Evolutionary conservation across 2,113 vertebrate genomes (phyloP).

Genomic region (Callipepla californica): DNA sequence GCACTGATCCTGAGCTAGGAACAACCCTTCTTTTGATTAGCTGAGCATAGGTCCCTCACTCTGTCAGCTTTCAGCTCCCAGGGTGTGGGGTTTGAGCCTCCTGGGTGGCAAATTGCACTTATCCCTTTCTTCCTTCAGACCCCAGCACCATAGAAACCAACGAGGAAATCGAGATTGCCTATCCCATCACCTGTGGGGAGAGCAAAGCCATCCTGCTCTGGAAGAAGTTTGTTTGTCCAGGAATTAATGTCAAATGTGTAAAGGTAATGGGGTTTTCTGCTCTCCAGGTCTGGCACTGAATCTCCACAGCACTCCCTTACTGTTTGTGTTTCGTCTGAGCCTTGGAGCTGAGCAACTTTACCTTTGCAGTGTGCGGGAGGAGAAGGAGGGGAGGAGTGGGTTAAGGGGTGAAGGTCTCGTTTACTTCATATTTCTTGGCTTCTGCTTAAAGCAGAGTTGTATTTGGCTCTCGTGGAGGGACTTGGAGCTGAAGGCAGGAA

Average conservation of each 20-base stretch:
- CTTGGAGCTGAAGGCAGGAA: background rate
- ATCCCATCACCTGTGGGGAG: conserved; percentile 94
- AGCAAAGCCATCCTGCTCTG: conserved; percentile 93
- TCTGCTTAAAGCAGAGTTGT: background rate
- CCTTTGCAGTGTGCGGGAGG: background rate
- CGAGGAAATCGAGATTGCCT: conserved; percentile 90
- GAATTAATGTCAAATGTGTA: conserved; percentile 94
- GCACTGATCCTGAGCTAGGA: background rate
- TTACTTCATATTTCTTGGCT: background rate
- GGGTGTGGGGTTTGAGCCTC: background rate
- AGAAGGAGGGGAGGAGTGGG: background rate
- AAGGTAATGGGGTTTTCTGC: conserved; percentile 79
- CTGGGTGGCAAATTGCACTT: background rate
- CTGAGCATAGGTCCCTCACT: background rate
- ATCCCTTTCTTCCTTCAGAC: conserved; percentile 74
- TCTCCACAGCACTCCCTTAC: background rate
- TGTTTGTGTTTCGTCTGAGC: background rate
- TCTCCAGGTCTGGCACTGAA: background rate
- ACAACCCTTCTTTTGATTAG: background rate
- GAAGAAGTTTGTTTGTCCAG: conserved; percentile 97
- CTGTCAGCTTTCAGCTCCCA: background rate
- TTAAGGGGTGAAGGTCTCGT: background rate
- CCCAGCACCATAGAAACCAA: conserved; percentile 80
- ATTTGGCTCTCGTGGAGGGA: background rate
- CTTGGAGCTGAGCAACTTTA: background rate